Evolutionary conservation across 2,113 vertebrate genomes (phyloP), one percentile per base, ranked within the genome.

Genomic region (Pollachius pollachius): DNA sequence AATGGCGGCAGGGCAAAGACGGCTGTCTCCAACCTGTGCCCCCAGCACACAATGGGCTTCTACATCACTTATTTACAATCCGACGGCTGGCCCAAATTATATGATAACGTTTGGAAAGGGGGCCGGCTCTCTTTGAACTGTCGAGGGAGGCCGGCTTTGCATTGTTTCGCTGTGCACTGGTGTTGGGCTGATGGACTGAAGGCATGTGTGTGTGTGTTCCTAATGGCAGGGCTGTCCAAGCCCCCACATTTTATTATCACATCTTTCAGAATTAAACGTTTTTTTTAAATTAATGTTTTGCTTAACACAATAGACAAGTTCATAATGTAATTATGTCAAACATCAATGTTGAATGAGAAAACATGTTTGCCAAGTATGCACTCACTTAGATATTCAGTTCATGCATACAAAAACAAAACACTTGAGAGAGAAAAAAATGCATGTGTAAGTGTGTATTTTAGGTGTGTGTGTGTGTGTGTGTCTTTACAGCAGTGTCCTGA

Each of bases 51-150:
- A 91, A 90, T 85, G 73, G 90, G 74, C 84, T 88, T 90, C 84
- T 81, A 88, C 88, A 90, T 91, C 86, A 89, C 88, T 91, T 91
- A 90, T 92, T 92, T 91, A 90, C 91, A 90, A 87, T 85, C 85
- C 78, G 88, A 88, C 81, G 84, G 85, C 87, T 86, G 86, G 78
- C 84, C 87, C 76, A 84, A 87, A 85, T 88, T 84, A 83, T 85
- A 80, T 87, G 87, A 90, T 90, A 89, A 89, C 83, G 85, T 85
- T 88, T 76, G 72, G 72, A 77, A 82, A 75, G 83, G 72, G 13
- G 83, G 73, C 78, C 57, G 64, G 64, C 74, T 83, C 73, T 48
- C 85, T 90, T 90, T 90, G 83, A 90, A 85, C 82, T 83, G 54
- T 76, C 41, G 52, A 67, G 63, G 48, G 54, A 57, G 54, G 54